Percentiles rank a stretch among this genome's conserved stretches.
Conservation (phyloP, 2,113 vertebrate genomes). For the Scophthalmus maximus region DNA sequence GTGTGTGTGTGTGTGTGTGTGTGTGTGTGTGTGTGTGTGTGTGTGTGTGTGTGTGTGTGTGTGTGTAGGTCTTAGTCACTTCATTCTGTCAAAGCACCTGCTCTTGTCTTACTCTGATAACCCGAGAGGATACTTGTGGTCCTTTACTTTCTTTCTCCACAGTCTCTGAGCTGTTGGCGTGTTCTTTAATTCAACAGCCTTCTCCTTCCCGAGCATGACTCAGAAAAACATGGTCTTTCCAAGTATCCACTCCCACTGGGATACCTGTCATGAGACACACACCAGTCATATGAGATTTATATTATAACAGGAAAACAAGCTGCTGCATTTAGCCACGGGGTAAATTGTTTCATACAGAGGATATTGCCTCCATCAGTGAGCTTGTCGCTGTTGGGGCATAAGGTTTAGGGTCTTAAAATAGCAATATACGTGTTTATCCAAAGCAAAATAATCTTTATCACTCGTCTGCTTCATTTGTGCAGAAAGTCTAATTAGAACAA, state of each 20-base stretch:
- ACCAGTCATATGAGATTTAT: not conserved
- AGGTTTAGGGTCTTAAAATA: conserved; percentile 4
- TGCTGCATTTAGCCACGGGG: conserved; percentile 23
- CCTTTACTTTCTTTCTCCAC: not conserved
- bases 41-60: not conserved
- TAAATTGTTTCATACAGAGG: conserved; percentile 34
- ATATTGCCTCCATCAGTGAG: conserved; percentile 39
- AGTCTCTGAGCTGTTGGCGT: not conserved
- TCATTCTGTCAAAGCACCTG: conserved; percentile 29
- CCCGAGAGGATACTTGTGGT: not conserved
- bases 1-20: not conserved
- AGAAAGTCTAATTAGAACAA: not conserved
- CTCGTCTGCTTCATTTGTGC: not conserved
- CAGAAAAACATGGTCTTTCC: conserved; percentile 10
- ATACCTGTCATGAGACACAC: conserved; percentile 26
- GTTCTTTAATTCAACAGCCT: not conserved
- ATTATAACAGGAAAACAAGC: conserved; percentile 36
- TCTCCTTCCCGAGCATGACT: conserved; percentile 3
- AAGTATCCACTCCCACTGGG: conserved; percentile 24
- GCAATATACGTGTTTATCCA: not conserved
- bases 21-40: conserved; percentile 1
- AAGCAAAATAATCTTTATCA: conserved; percentile 22
- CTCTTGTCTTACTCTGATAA: conserved; percentile 16
- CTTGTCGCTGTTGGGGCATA: conserved; percentile 19
- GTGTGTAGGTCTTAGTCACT: no score